Base-by-base conservation (phyloP, 2,888 invertebrate species). In the Peribatodes rhomboidaria region DNA sequence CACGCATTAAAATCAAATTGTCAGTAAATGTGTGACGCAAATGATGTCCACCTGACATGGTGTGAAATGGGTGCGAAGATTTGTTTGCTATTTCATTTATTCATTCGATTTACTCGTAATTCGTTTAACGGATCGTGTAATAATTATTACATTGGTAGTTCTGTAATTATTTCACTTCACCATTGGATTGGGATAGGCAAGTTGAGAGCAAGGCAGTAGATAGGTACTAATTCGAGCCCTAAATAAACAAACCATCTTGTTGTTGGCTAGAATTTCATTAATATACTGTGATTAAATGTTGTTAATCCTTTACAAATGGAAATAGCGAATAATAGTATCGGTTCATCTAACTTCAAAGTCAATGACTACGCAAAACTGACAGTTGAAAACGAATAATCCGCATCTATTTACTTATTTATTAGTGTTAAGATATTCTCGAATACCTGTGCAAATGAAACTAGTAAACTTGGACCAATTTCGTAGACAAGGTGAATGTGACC, bases 401-500 rank as follows among this genome's bases (percentile, higher is more conserved):
- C 39, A 37, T 20, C 55, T 60, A 65, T 65, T 59, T 61, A 49
- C 44, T 50, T 60, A 55, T 53, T 50, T 52, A 65, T 60, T 59
- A 55, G 44, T 59, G 54, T 55, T 46, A 41, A 60, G 50, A 56
- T 64, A 58, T 65, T 65, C 56, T 47, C 37, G 20, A 56, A 56
- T 61, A 65, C 60, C 60, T 65, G 58, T 44, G 50, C 50, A 59
- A 62, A 62, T 67, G 62, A 59, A 59, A 59, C 59, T 58, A 54
- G 53, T n/a, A 62, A 59, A 62, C 49, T 59, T 52, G 56, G 52
- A 57, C 52, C 56, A 44, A 58, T 67, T 52, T 59, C 33, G 35
- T 47, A 59, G 61, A 57, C 55, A 62, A 67, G 62, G 66, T 61
- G 49, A 61, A 31, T 52, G 56, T 56, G 65, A 65, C 64, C 64